phyloP scores from a whole-genome alignment of 2,888 invertebrate species.

The Agriopis aurantiaria region DNA sequence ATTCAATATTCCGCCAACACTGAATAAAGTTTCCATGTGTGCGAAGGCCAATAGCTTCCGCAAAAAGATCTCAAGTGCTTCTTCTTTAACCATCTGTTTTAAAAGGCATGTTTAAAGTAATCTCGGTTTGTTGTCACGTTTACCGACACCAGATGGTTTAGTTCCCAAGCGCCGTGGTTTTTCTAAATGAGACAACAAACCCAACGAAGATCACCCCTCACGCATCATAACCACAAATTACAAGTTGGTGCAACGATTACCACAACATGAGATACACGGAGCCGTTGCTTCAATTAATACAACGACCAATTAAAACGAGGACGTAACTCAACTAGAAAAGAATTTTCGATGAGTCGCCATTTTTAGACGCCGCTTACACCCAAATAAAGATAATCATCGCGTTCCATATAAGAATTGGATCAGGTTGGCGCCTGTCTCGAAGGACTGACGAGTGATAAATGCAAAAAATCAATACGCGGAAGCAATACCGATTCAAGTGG shows the following conservation, averaged over 20 bases:
- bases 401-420: conserved; percentile 66
- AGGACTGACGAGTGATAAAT: conserved; percentile 60
- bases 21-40: conserved; percentile 41
- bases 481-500: conserved; percentile 70
- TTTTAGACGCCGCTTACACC: conserved; percentile 40
- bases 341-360: conserved; percentile 43
- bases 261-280: conserved; percentile 15
- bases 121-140: conserved; percentile 73
- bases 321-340: conserved; percentile 41
- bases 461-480: conserved; percentile 73
- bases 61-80: conserved; percentile 50
- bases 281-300: conserved; percentile 27
- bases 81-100: conserved; percentile 51
- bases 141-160: conserved; percentile 59
- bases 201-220: conserved; percentile 18
- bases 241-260: conserved; percentile 30
- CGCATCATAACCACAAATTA: conserved; percentile 21
- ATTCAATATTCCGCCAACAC: conserved; percentile 46
- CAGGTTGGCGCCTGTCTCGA: conserved; percentile 62
- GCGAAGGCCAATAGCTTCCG: conserved; percentile 39
- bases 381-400: conserved; percentile 47
- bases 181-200: conserved; percentile 50
- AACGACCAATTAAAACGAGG: conserved; percentile 38
- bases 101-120: conserved; percentile 61
- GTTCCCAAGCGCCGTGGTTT: conserved; percentile 60